Percentiles rank a stretch among this genome's conserved stretches.
phyloP scores from a whole-genome alignment of 2,888 invertebrate genomes.

The Lasiommata megera region DNA sequence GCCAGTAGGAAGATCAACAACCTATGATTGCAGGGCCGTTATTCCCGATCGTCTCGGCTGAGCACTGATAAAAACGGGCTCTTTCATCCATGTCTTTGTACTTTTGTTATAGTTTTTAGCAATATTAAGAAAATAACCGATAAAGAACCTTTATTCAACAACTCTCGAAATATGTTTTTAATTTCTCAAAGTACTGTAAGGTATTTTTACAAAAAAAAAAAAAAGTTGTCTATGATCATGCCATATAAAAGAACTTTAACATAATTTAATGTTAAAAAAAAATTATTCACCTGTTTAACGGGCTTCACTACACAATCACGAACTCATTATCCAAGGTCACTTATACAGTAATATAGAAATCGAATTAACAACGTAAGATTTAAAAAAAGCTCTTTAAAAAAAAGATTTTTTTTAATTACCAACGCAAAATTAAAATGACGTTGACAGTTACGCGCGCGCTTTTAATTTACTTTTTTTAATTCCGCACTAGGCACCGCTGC shows the following conservation, averaged over 20 bases:
- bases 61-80: slow-evolving; percentile 53
- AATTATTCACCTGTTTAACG: slow-evolving; percentile 70
- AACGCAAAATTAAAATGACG: slow-evolving; percentile 36
- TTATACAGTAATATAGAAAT: slow-evolving; percentile 68
- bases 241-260: not conserved
- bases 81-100: slow-evolving; percentile 40
- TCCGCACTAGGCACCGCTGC: slow-evolving; percentile 52
- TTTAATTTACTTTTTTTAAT: slow-evolving; percentile 51
- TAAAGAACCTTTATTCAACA: not conserved
- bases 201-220: not conserved
- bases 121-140: not conserved
- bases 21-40: slow-evolving; percentile 81
- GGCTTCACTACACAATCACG: slow-evolving; percentile 69
- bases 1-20: slow-evolving; percentile 77
- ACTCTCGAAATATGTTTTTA: not conserved
- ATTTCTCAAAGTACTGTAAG: not conserved
- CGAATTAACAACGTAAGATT: slow-evolving; percentile 27
- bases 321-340: slow-evolving; percentile 75
- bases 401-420: slow-evolving; percentile 31
- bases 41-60: slow-evolving; percentile 67
- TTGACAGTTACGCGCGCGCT: slow-evolving; percentile 67
- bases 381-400: slow-evolving; percentile 22
- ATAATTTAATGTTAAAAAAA: not conserved
- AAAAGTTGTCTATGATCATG: slow-evolving; percentile 1
- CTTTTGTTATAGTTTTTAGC: slow-evolving; percentile 13